Base-by-base conservation (phyloP, 2,888 invertebrate genomes). In the Elmis aenea region DNA sequence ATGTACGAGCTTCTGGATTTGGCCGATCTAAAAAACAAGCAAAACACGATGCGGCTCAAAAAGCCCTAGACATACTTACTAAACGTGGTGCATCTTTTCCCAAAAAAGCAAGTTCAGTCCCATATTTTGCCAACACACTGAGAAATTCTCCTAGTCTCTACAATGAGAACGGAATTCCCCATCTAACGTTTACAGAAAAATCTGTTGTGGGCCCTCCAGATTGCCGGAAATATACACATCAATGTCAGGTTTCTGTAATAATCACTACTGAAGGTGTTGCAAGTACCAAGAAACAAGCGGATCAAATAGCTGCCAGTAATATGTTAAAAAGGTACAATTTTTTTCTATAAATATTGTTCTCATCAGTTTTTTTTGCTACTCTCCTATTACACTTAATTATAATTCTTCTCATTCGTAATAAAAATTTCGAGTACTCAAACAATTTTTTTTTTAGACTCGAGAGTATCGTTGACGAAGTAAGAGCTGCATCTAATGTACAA, bases 201-300 rank as follows among this genome's bases (percentile, higher is more conserved):
- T 72, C 74, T 9, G 81, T 79, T 61, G 72, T 78, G 46, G 83
- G 83, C 24, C 81, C 82, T 10, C 74, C 83, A 22, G 83, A 83
- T 67, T 69, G 71, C 34, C 74, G 77, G 50, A 68, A 73, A 46
- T 83, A 83, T 62, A 79, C 79, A 1, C 62, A 75, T 46, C 66
- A 72, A 42, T 80, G 77, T 52, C 51, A 57, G 39, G 68, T 81
- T 12, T 73, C 73, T 13, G 67, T 67, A 23, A 73, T 78, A n/a
- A n/a, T n/a, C 55, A 58, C 52, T 48, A 77, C 79, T 35, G 55
- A 61, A 46, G 77, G 76, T 37, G 71, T 72, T 14, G 72, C 76
- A 26, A 71, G 71, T 49, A 81, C 80, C 33, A 83, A 83, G 60
- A 79, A 80, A 59, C 71, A 73, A 42, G 81, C 83, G 5, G 76